Base-by-base conservation (phyloP, 1,140 invertebrate genomes). In the Dreissena rostriformis region DNA sequence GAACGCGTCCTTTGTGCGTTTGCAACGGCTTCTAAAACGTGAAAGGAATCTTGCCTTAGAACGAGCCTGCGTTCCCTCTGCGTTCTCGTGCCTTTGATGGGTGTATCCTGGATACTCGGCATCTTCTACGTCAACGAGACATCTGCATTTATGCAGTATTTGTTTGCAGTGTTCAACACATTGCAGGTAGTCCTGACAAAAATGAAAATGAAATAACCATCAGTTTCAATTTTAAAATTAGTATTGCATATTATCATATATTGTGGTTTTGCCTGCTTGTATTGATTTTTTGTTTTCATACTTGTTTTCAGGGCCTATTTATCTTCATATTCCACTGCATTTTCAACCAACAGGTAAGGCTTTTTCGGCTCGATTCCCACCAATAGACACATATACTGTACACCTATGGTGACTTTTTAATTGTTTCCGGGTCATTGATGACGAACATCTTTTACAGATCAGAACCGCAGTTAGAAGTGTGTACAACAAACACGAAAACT, bases 81-180 rank as follows among this genome's bases (percentile, higher is more conserved):
- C 55, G 76, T 79, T 4, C 51, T 79, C 24, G 14, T 79, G 2
- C 76, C 76, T 15, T 8, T 79, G 8, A 68, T 66, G n/a, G 76
- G 76, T 6, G 24, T 79, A 5, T 55, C 76, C 1, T 79, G 76
- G 76, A 79, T 79, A 11, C 28, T 79, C 12, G 76, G 66, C n/a
- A 55, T 79, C 12, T 70, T 79, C 11, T 53, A 79, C 12, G 68
- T 79, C 14, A 66, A 79, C 61, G 67, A 57, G 52, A 39, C 17
- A 26, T 68, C 28, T 5, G 6, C 22, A 19, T 68, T 53, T 26
- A 51, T 79, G 24, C 76, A 79, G 52, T 79, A 79, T 55, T 22
- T 79, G 8, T 79, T 79, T 70, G 76, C 76, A 17, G 24, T 79
- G 11, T 79, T 28, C 17, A 79, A 79, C 57, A 66, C 65, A 28